phyloP scores from a whole-genome alignment of 2,888 invertebrate genomes.

The Cheilosia impressa region DNA sequence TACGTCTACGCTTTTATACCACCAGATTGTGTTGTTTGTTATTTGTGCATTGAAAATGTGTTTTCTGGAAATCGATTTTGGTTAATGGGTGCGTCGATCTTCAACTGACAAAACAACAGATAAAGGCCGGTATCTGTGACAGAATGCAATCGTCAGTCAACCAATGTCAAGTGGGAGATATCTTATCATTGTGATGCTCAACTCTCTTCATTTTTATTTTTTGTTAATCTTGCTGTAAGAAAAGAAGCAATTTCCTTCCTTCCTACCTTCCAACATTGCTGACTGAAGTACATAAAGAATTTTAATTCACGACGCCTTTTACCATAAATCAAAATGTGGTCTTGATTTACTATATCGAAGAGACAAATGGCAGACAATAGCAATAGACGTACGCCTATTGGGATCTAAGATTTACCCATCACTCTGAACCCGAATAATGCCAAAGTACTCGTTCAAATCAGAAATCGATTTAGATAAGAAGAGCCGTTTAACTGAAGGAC shows the following conservation, averaged over 20 bases:
- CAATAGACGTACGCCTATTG: background rate
- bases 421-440: background rate
- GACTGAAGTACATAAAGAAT: background rate
- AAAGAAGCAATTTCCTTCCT: too few species aligned
- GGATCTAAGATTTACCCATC: background rate
- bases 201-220: background rate
- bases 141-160: background rate
- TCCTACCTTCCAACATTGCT: background rate
- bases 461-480: conserved; percentile 53
- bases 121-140: conserved; percentile 17
- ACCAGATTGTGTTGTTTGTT: background rate
- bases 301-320: conserved; percentile 11
- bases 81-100: conserved; percentile 23
- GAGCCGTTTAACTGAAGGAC: conserved; percentile 17
- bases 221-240: background rate
- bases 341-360: background rate
- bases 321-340: conserved; percentile 29
- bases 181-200: background rate
- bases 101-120: background rate
- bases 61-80: conserved; percentile 3
- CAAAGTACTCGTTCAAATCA: conserved; percentile 20
- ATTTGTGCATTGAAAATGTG: background rate
- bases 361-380: background rate
- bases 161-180: conserved; percentile 5
- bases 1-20: conserved; percentile 16